Evolutionary conservation across 2,113 vertebrate species (phyloP), one percentile per base, ranked within the genome.

Genomic region (Oreotrochilus melanogaster): DNA sequence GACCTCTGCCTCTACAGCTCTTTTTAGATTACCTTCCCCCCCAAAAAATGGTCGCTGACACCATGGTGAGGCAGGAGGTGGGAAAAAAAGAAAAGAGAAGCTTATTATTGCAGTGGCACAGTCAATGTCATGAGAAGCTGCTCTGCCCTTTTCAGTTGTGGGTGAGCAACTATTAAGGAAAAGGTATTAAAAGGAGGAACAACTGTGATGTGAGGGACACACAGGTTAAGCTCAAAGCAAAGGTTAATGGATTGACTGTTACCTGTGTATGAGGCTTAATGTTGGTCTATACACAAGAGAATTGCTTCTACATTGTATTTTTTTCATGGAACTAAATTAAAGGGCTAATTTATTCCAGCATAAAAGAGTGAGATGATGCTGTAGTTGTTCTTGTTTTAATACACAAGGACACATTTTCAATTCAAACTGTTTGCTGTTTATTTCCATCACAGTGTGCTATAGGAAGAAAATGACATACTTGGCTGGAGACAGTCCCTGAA

Each of bases 241-340:
- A 99, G 99, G 99, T 99, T 99, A 99, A 99, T 99, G 99, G 99
- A 99, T 98, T 99, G 99, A 99, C 98, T 99, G 99, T 99, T 99
- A 99, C 98, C 98, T 99, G 99, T 96, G 98, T 97, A 97, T 93
- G 94, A 98, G 96, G 98, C 98, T 97, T 98, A 98, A 98, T 97
- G 97, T 97, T 97, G 95, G 96, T 97, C 97, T 93, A 90, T 98
- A 98, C 98, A 98, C 98, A 96, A 96, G 98, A 97, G 98, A 98
- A 98, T 98, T 97, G 94, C 75, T 96, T 92, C 37, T 92, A 64
- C 87, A 91, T 88, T 80, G 67, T 83, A 72, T 96, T 97, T 97
- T 98, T 97, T 92, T 97, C 82, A 91, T 74, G 96, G 97, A 98
- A 96, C 97, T 95, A 97, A 99, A 98, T 98, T 98, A 98, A 97